phyloP scores from a whole-genome alignment of 2,113 vertebrate genomes.

The Pyxicephalus adspersus region DNA sequence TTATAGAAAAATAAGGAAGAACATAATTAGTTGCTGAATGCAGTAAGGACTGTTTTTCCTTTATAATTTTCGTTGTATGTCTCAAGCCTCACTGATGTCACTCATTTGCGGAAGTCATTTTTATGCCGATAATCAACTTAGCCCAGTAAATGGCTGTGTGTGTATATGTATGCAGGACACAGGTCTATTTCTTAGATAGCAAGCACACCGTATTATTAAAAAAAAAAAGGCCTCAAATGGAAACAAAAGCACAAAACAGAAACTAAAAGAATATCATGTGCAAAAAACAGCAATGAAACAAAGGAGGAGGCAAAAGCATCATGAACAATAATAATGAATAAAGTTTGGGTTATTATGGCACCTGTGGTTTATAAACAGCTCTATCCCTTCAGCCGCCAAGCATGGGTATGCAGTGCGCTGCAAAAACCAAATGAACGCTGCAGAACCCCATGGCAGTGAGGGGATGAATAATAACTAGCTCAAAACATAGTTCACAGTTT shows the following conservation, averaged over 20 bases:
- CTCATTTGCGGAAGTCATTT: not conserved
- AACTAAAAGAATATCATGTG: constrained; percentile 68
- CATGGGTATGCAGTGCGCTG: not conserved
- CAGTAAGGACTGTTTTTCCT: too few species aligned
- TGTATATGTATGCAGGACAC: not conserved
- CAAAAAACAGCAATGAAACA: constrained; percentile 55
- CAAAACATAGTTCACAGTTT: constrained; percentile 96
- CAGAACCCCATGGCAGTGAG: constrained; percentile 30
- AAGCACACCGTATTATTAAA: constrained; percentile 80
- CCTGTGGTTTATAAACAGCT: constrained; percentile 96
- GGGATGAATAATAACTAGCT: constrained; percentile 76
- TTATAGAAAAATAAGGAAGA: too few species aligned
- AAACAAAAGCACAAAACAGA: constrained; percentile 55
- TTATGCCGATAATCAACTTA: not conserved
- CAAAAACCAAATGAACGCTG: not conserved
- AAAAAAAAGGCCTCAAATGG: constrained; percentile 77
- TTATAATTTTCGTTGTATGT: too few species aligned
- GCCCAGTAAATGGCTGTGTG: not conserved
- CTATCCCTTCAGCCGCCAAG: constrained; percentile 61
- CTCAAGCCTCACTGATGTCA: not conserved
- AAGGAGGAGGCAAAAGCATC: constrained; percentile 65
- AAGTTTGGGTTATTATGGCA: constrained; percentile 90
- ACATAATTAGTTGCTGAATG: too few species aligned
- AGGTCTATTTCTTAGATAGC: constrained; percentile 58
- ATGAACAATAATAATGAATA: constrained; percentile 72